A percentile compares a stretch with the other conserved stretches of the same genome.
Conservation (phyloP, 2,797 vertebrate genomes). For the Microhierax caerulescens region DNA sequence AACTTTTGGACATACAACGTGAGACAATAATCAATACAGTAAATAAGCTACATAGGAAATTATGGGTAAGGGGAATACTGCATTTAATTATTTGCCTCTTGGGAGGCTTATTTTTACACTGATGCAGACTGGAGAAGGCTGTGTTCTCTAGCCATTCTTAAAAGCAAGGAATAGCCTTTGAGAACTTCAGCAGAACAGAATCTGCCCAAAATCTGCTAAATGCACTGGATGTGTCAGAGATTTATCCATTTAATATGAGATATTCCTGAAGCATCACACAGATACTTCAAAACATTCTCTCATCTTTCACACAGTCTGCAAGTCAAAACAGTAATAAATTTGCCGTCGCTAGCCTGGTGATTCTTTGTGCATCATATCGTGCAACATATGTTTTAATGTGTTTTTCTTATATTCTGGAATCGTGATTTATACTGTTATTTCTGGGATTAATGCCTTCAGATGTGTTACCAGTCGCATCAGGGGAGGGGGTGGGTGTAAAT, state of each 20-base stretch:
- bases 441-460: neutral
- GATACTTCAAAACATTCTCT: neutral
- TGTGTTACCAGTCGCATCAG: neutral
- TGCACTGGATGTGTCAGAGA: neutral
- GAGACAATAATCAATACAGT: neutral
- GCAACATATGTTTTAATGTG: neutral
- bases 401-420: neutral
- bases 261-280: neutral
- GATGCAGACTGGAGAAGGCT: neutral
- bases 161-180: constrained; percentile 13
- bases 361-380: neutral
- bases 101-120: neutral
- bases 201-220: constrained; percentile 7
- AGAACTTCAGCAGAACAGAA: neutral
- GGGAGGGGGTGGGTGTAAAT: neutral
- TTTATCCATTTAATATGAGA: neutral
- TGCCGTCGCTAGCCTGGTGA: neutral
- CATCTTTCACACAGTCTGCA: neutral
- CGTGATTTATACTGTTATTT: neutral
- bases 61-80: neutral
- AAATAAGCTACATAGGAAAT: neutral
- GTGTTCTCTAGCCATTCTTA: neutral
- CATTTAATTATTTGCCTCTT: neutral
- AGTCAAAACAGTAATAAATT: neutral
- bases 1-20: neutral